Conservation (phyloP, 1,140 invertebrate species). For the Bombus turneri region DNA sequence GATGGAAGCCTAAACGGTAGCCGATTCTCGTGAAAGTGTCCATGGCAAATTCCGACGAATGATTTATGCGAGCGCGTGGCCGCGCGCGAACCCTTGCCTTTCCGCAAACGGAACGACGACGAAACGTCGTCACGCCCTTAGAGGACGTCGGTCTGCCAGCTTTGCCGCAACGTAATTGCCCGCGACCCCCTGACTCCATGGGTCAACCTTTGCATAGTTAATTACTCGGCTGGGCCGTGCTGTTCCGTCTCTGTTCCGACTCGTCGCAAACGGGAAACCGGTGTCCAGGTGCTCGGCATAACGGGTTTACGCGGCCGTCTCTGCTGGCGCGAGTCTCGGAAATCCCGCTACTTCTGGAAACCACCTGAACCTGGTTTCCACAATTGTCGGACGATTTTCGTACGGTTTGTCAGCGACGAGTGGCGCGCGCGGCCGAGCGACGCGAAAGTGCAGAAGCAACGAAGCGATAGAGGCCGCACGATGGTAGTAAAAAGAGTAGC, state of each 20-base stretch:
- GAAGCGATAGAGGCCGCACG: neutral
- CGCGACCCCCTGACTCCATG: neutral
- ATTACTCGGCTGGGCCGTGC: neutral
- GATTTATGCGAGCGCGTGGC: conserved; percentile 34
- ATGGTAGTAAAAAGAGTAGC: conserved; percentile 67
- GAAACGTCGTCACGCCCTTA: neutral
- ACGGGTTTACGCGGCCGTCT: neutral
- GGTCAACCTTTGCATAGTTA: conserved; percentile 29
- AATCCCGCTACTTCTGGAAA: neutral
- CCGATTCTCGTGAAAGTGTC: neutral
- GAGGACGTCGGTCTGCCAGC: neutral
- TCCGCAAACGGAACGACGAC: neutral
- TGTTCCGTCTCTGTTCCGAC: neutral
- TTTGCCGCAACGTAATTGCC: conserved; percentile 24
- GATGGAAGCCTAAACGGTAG: too few species aligned
- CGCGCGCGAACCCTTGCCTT: neutral
- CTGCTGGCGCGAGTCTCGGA: neutral
- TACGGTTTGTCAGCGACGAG: neutral
- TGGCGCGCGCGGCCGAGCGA: too few species aligned
- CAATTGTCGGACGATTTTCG: neutral
- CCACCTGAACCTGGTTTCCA: too few species aligned
- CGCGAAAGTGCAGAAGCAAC: conserved; percentile 62
- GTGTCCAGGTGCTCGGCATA: neutral
- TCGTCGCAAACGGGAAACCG: neutral
- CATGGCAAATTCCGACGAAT: neutral